Base-by-base conservation (phyloP, 2,113 vertebrate species). In the Herpetotheres cachinnans region DNA sequence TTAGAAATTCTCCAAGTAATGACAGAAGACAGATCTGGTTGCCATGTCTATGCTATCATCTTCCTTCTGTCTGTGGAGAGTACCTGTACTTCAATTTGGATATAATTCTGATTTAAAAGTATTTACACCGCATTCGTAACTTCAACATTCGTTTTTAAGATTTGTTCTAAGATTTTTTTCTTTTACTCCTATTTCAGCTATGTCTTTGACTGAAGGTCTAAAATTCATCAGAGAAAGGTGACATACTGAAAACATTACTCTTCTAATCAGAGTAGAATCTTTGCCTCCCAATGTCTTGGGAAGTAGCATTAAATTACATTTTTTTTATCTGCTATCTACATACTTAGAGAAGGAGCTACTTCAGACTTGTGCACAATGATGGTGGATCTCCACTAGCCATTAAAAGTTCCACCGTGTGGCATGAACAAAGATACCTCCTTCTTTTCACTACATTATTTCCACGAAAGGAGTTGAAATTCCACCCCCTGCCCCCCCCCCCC, bases 251-350 rank as follows among this genome's bases (percentile, higher is more conserved):
- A 86, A 69, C 29, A 44, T 34, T 47, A 70, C 6, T 47, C 6
- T 58, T 79, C 10, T 65, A 44, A 67, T 71, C n/a, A 36, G 1
- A 71, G 16, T 18, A 49, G 20, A n/a, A 18, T 54, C 38, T 46
- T 76, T 73, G 11, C 34, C 49, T 69, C 32, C 46, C 63, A 73
- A 2, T 4, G 10, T 30, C n/a, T 58, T 19, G 1, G 29, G 18
- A n/a, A 38, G 63, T 3, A 62, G 22, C 0, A 0, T 7, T 74
- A 58, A 46, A 49, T 54, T 34, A 42, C 4, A 2, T 5, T 12
- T 56, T 61, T 61, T 86, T 62, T 9, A 82, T 36, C n/a, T 63
- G 30, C 20, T 73, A 27, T 29, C 20, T 62, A 66, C 8, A 6
- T 40, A 67, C 49, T 10, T 46, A 54, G 34, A 58, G 15, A 73